phyloP scores from a whole-genome alignment of 2,888 invertebrate species.

The Ceramica pisi region DNA sequence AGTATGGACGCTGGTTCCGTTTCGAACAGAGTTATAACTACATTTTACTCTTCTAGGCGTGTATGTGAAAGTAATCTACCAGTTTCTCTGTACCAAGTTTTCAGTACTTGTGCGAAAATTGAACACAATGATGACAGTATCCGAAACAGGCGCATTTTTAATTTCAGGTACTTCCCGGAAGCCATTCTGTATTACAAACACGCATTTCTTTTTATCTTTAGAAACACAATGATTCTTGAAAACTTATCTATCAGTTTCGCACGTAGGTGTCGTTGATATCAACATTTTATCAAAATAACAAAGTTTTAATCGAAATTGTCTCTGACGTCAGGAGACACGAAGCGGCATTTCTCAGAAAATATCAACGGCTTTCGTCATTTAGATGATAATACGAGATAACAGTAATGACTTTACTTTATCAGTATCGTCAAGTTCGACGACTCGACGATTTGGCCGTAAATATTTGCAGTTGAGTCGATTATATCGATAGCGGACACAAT shows the following conservation, averaged over 20 bases:
- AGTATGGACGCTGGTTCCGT: conserved; percentile 7
- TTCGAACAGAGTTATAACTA: conserved; percentile 17
- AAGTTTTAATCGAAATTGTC: conserved; percentile 54
- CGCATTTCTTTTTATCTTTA: conserved; percentile 40
- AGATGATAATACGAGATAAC: conserved; percentile 82
- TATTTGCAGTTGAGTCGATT: conserved; percentile 57
- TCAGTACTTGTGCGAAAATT: not conserved
- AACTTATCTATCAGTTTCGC: conserved; percentile 41
- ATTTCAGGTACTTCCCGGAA: conserved; percentile 3
- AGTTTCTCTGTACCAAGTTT: not conserved
- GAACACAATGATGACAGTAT: not conserved
- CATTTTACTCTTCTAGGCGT: not conserved
- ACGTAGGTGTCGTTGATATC: conserved; percentile 36
- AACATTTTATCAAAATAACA: conserved; percentile 40
- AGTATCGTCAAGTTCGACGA: conserved; percentile 78
- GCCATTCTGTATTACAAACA: conserved; percentile 1
- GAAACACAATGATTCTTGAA: conserved; percentile 20
- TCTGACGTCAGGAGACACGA: conserved; percentile 57
- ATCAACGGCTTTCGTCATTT: conserved; percentile 74
- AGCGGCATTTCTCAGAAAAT: conserved; percentile 73
- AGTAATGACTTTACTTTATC: conserved; percentile 81
- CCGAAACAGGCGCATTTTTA: not conserved
- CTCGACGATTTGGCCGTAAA: conserved; percentile 74
- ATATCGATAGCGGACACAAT: conserved; percentile 54
- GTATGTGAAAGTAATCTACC: not conserved